Evolutionary conservation across 1,140 invertebrate genomes (phyloP).

Genomic region (Heliothis subflexa): DNA sequence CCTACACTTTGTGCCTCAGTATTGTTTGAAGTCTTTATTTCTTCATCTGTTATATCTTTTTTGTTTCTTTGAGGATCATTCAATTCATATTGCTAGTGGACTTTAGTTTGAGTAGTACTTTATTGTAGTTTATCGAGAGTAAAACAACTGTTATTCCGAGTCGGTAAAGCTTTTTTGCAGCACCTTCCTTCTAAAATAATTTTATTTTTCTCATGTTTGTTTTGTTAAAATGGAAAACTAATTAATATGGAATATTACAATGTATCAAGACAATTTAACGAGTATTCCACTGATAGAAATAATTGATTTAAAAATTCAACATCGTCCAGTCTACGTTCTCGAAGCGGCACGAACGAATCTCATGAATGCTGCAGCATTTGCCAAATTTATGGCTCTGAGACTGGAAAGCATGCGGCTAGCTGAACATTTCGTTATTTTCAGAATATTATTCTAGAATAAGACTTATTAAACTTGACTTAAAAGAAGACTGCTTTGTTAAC

Average conservation of each 20-base stretch:
- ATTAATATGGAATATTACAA: too few relatives aligned
- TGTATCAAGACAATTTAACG: background rate
- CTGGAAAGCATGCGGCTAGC: slow-evolving; percentile 19
- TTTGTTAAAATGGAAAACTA: too few relatives aligned
- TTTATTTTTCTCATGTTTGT: background rate
- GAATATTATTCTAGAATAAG: slow-evolving; percentile 3
- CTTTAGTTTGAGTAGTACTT: too few relatives aligned
- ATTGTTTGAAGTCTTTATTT: slow-evolving; percentile 1
- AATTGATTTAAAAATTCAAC: slow-evolving; percentile 37
- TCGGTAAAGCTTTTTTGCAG: too few relatives aligned
- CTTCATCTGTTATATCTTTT: background rate
- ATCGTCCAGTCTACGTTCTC: slow-evolving; percentile 9
- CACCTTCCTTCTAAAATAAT: background rate
- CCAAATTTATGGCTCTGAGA: slow-evolving; percentile 51
- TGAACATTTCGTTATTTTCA: slow-evolving; percentile 22
- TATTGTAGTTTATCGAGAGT: too few relatives aligned
- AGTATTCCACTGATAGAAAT: slow-evolving; percentile 33
- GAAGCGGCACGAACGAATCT: slow-evolving; percentile 40
- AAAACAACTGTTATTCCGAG: too few relatives aligned
- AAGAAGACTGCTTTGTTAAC: background rate
- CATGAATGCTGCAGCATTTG: slow-evolving; percentile 48
- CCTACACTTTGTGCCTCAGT: background rate
- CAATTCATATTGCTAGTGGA: background rate
- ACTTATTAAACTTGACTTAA: background rate
- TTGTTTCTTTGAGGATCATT: background rate